A percentile compares a stretch with the other conserved stretches of the same genome.
Evolutionary conservation across 2,797 vertebrate genomes (phyloP).

Genomic region (Tiaroga cobitis): DNA sequence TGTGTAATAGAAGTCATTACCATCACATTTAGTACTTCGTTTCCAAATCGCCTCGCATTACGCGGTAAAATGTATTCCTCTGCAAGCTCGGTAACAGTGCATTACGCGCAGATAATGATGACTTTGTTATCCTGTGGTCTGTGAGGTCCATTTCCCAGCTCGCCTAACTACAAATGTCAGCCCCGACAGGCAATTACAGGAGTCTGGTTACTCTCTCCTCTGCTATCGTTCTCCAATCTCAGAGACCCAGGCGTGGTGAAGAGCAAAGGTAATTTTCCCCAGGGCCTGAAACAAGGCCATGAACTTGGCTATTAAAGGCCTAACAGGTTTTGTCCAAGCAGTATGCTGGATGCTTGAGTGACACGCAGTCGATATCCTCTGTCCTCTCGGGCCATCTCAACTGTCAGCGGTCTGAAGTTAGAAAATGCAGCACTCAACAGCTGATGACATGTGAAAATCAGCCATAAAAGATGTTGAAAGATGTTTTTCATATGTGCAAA

Average conservation of each 20-base stretch:
- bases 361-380: slow-evolving; percentile 54
- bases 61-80: slow-evolving; percentile 50
- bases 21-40: slow-evolving; percentile 43
- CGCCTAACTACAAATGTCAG: slow-evolving; percentile 62
- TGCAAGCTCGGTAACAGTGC: slow-evolving; percentile 38
- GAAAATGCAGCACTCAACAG: slow-evolving; percentile 44
- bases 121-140: slow-evolving; percentile 63
- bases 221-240: slow-evolving; percentile 57
- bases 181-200: slow-evolving; percentile 63
- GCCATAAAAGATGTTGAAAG: not conserved
- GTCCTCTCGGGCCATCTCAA: slow-evolving; percentile 53
- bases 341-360: slow-evolving; percentile 51
- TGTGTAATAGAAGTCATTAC: slow-evolving; percentile 58
- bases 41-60: slow-evolving; percentile 49
- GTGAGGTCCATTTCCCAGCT: slow-evolving; percentile 58
- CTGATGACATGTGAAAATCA: slow-evolving; percentile 32
- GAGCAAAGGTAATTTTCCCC: slow-evolving; percentile 61
- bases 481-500: not conserved
- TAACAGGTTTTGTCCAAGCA: slow-evolving; percentile 55
- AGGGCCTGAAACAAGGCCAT: slow-evolving; percentile 55
- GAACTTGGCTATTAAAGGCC: slow-evolving; percentile 59
- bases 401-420: slow-evolving; percentile 41
- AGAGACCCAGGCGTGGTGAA: slow-evolving; percentile 54
- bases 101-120: slow-evolving; percentile 63
- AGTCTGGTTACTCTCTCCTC: slow-evolving; percentile 60